Evolutionary conservation across 2,888 invertebrate species (phyloP).

Genomic region (Patella pellucida): DNA sequence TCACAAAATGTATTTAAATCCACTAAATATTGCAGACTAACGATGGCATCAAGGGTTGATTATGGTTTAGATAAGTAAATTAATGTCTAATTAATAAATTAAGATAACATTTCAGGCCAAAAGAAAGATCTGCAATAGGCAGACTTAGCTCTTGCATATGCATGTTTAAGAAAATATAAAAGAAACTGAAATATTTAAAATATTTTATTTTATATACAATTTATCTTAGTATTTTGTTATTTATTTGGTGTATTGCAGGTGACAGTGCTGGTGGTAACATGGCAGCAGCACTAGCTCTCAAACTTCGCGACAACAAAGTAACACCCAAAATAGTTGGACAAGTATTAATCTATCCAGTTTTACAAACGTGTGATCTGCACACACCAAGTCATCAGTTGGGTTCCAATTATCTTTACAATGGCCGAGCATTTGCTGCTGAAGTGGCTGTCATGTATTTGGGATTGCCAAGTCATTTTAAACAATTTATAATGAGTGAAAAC

Average conservation of each 20-base stretch:
- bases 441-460: conserved; percentile 1
- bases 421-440: neutral
- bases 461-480: neutral
- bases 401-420: neutral
- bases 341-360: conserved; percentile 55
- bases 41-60: too few relatives aligned
- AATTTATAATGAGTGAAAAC: neutral
- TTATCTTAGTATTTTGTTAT: too few relatives aligned
- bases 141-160: too few relatives aligned
- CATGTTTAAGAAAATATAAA: too few relatives aligned
- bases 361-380: conserved; percentile 35
- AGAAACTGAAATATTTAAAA: too few relatives aligned
- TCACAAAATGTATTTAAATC: too few relatives aligned
- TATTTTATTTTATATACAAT: too few relatives aligned
- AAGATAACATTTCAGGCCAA: too few relatives aligned
- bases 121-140: too few relatives aligned
- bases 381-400: neutral
- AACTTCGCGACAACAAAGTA: conserved; percentile 5
- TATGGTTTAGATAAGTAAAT: too few relatives aligned
- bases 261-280: conserved; percentile 24
- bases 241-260: neutral
- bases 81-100: too few relatives aligned
- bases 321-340: conserved; percentile 9
- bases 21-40: too few relatives aligned
- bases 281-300: conserved; percentile 16